Conservation (phyloP, 2,113 vertebrate genomes). For the Sula dactylatra region DNA sequence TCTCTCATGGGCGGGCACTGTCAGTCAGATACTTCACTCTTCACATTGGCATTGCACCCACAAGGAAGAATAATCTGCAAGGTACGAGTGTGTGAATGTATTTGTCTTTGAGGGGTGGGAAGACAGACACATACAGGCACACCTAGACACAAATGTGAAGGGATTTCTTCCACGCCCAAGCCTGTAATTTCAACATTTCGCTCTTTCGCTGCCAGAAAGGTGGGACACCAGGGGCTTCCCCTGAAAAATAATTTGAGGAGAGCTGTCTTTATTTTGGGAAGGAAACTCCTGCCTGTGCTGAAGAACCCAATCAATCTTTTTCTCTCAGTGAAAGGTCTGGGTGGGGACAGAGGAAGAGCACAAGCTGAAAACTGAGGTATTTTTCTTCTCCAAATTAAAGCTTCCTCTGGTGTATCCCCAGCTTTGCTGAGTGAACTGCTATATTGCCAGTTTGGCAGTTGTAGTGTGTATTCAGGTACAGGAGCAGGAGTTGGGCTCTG, state of each 20-base stretch:
- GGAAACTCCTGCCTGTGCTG: neutral
- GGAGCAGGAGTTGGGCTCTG: neutral
- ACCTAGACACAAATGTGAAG: slow-evolving; percentile 22
- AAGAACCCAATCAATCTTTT: neutral
- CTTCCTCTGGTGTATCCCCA: neutral
- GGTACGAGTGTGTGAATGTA: neutral
- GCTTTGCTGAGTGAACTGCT: neutral
- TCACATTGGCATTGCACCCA: neutral
- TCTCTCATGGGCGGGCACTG: slow-evolving; percentile 22
- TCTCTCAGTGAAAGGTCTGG: neutral
- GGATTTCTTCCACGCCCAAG: slow-evolving; percentile 13
- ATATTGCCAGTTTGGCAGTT: neutral
- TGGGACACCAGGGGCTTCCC: slow-evolving; percentile 20
- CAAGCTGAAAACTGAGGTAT: neutral
- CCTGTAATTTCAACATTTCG: slow-evolving; percentile 14
- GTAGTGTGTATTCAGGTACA: neutral
- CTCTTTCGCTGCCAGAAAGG: slow-evolving; percentile 55
- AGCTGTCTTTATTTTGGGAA: slow-evolving; percentile 28
- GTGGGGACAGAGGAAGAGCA: neutral
- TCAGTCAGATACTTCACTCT: slow-evolving; percentile 15
- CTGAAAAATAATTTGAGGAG: slow-evolving; percentile 8
- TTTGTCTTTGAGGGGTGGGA: slow-evolving; percentile 16
- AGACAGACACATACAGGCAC: slow-evolving; percentile 1
- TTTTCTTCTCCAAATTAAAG: neutral
- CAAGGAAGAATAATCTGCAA: slow-evolving; percentile 24